Evolutionary conservation across 1,140 invertebrate genomes (phyloP), one percentile per base, ranked within the genome.

Genomic region (Zaprionus nigranus): DNA sequence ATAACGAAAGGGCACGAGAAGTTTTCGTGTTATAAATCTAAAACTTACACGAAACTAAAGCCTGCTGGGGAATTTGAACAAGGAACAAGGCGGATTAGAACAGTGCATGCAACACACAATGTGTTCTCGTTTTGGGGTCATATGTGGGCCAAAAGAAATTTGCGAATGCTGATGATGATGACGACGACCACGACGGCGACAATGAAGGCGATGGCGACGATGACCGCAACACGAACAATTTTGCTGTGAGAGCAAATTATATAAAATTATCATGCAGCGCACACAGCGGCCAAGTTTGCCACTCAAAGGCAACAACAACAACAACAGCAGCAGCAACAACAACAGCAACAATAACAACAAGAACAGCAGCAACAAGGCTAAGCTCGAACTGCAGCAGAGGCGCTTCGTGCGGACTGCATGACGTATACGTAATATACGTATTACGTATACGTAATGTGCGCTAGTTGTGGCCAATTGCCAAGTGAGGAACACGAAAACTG

Each of bases 241-340:
- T 75, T 72, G 74, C 61, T 59, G 70, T 72, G 61, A 77, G 78
- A 62, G 49, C 63, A 82, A 90, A 90, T 90, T 90, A 90, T 84
- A 90, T 90, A 80, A 90, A 90, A 90, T 90, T 90, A 90, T 90
- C 82, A 90, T 90, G 85, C 86, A 82, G 86, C 62, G 75, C 72
- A 84, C 75, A 81, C 82, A 81, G 68, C 75, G 54, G 34, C 54
- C 75, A 75, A 71, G 72, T 80, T 84, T 72, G 85, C 85, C 85
- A 81, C 81, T 76, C 38, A 66, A 67, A 60, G 79, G 79, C 79
- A 85, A 26, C 22, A 65, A 77, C 61, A 65, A 77, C 61, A 71
- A 36, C 46, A 43, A 43, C 13, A 53, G 51, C 72, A 64, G 60
- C 61, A 72, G 38, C 43, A 51, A 53, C 36, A 60, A 24, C 5